A percentile compares a stretch with the other conserved stretches of the same genome.
phyloP scores from a whole-genome alignment of 2,888 invertebrate species.

The Abscondita cerata region DNA sequence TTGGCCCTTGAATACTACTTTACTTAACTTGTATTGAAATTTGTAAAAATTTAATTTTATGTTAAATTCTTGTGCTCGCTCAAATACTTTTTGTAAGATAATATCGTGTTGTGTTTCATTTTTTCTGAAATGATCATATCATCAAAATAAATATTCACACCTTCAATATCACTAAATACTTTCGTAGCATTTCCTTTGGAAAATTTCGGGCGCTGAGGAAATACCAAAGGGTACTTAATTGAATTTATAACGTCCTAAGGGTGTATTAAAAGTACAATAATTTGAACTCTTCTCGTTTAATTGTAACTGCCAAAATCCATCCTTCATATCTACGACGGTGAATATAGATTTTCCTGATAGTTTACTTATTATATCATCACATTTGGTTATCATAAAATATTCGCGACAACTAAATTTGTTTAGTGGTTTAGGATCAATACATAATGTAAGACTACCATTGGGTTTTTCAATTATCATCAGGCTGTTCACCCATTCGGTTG shows the following conservation, averaged over 20 bases:
- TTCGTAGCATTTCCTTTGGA: constrained; percentile 17
- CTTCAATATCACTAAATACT: not conserved
- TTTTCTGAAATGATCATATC: not conserved
- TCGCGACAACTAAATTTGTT: constrained; percentile 32
- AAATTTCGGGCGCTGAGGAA: constrained; percentile 29
- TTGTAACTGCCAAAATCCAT: constrained; percentile 29
- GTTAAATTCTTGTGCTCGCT: not conserved
- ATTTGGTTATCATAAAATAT: constrained; percentile 15
- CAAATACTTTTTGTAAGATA: not conserved
- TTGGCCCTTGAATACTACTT: constrained; percentile 28
- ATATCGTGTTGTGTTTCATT: not conserved
- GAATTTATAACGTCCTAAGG: constrained; percentile 34
- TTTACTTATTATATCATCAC: not conserved
- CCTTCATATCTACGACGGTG: constrained; percentile 8
- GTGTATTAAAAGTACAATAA: constrained; percentile 35
- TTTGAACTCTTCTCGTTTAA: constrained; percentile 25
- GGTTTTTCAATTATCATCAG: too few relatives aligned
- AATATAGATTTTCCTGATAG: not conserved
- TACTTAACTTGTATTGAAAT: not conserved
- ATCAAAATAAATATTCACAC: not conserved
- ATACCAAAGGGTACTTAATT: constrained; percentile 33
- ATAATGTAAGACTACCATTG: too few relatives aligned
- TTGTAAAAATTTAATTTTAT: not conserved
- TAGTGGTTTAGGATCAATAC: too few relatives aligned
- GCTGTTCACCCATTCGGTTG: too few relatives aligned